Conservation (phyloP, 2,797 vertebrate species). For the Babyrousa celebensis region DNA sequence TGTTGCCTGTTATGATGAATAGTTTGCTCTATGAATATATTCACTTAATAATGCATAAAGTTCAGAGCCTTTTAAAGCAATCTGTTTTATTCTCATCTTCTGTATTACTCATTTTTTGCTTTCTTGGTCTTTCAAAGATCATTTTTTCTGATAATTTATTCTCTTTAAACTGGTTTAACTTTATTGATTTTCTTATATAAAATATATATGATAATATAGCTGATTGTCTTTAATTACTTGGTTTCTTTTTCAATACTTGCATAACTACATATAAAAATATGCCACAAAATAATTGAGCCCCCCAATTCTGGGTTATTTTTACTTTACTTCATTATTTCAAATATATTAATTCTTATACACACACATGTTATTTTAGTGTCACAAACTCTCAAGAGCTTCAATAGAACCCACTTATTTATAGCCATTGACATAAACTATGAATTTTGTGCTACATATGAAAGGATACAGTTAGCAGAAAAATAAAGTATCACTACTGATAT, state of each 20-base stretch:
- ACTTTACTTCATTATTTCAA: constrained; percentile 25
- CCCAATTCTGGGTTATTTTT: not conserved
- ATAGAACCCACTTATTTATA: not conserved
- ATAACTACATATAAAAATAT: not conserved
- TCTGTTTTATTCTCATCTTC: constrained; percentile 19
- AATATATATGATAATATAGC: not conserved
- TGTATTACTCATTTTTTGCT: not conserved
- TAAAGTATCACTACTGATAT: not conserved
- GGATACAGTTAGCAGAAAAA: not conserved
- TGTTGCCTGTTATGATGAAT: not conserved
- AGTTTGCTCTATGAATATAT: not conserved
- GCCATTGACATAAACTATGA: not conserved
- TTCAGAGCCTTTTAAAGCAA: not conserved
- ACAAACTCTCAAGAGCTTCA: not conserved
- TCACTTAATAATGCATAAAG: not conserved
- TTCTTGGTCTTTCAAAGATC: constrained; percentile 11
- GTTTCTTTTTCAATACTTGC: not conserved
- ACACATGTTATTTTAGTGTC: not conserved
- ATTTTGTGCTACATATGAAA: not conserved
- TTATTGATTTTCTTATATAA: not conserved
- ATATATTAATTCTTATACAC: not conserved
- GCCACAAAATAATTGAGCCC: not conserved
- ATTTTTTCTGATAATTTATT: not conserved
- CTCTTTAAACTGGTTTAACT: not conserved
- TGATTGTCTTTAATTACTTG: not conserved